These are phyloP conservation scores for Ornithorhynchus anatinus DNA, from an alignment of 2,113 vertebrate species.

Conservation along the genomic window DNA sequence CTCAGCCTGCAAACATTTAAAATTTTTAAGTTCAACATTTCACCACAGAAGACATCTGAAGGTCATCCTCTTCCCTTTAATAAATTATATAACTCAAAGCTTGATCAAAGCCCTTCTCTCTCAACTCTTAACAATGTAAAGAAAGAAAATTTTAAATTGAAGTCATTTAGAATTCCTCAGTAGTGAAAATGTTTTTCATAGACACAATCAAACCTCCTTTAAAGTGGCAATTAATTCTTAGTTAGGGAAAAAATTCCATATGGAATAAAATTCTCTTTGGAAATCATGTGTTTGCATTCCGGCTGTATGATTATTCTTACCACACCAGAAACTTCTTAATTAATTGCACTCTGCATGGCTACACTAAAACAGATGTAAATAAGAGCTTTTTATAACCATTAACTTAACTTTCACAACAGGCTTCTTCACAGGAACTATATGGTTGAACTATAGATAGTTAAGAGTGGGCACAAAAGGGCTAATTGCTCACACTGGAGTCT, in stretches of 20 bases:
- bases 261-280: slow-evolving; percentile 78
- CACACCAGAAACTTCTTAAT: slow-evolving; percentile 82
- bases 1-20: slow-evolving; percentile 83
- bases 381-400: slow-evolving; percentile 62
- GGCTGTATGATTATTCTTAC: slow-evolving; percentile 79
- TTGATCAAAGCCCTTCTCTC: slow-evolving; percentile 76
- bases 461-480: background rate
- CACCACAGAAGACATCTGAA: slow-evolving; percentile 85
- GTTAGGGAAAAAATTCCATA: slow-evolving; percentile 68
- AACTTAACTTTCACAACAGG: slow-evolving; percentile 60
- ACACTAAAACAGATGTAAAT: slow-evolving; percentile 78
- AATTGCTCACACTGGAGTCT: background rate
- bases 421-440: slow-evolving; percentile 6
- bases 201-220: slow-evolving; percentile 70
- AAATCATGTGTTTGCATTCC: slow-evolving; percentile 81
- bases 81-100: slow-evolving; percentile 73
- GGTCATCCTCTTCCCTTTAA: slow-evolving; percentile 79
- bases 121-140: slow-evolving; percentile 70
- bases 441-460: background rate
- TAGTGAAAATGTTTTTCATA: slow-evolving; percentile 73
- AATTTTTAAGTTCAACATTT: slow-evolving; percentile 76
- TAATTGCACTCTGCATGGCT: slow-evolving; percentile 75
- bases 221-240: slow-evolving; percentile 77
- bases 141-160: slow-evolving; percentile 76
- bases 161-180: slow-evolving; percentile 74